Base-by-base conservation (phyloP, 2,888 invertebrate genomes). In the Ectemnius cavifrons region DNA sequence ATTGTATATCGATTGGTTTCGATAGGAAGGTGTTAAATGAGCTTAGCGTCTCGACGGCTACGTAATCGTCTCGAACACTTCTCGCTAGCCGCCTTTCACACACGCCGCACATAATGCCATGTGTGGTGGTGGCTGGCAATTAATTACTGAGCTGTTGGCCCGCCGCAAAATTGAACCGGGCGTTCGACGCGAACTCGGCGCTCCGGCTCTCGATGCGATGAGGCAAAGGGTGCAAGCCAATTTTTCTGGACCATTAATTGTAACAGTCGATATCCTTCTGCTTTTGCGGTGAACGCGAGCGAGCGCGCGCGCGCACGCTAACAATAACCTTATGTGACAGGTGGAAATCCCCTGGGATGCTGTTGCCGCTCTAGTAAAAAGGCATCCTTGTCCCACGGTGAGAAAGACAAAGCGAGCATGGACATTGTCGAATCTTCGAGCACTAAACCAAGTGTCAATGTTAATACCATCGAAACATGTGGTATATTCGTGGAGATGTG, bases 381-480 rank as follows among this genome's bases (percentile, higher is more conserved):
- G 37, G 8, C 11, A 37, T 37, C 37, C 11, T 8, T 37, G 71
- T 71, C 65, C 23, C 59, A 37, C 6, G 0, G 16, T 13, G 16
- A 4, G 18, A 52, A 14, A 14, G 37, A 37, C 8, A 37, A 11
- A 11, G 37, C 5, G 37, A 37, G 37, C 37, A 8, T 67, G 28
- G 18, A 68, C 68, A 28, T 63, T 45, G 59, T 27, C 63, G 64
- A 60, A 76, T 76, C 52, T 68, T 18, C 57, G 28, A 63, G 61
- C 60, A 60, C 37, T 74, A 78, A 78, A 76, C 52, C 64, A 56
- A 49, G 66, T 70, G 71, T 77, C 66, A 78, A 76, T 82, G 81
- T 81, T 81, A 82, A 80, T 78, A 73, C 58, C 20, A 11, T 20
- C 63, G 18, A 73, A 62, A 67, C 63, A 46, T 56, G 59, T 64